Percentiles rank a stretch among this genome's conserved stretches.
phyloP scores from a whole-genome alignment of 2,888 invertebrate genomes.

The Drosophila pegasa region DNA sequence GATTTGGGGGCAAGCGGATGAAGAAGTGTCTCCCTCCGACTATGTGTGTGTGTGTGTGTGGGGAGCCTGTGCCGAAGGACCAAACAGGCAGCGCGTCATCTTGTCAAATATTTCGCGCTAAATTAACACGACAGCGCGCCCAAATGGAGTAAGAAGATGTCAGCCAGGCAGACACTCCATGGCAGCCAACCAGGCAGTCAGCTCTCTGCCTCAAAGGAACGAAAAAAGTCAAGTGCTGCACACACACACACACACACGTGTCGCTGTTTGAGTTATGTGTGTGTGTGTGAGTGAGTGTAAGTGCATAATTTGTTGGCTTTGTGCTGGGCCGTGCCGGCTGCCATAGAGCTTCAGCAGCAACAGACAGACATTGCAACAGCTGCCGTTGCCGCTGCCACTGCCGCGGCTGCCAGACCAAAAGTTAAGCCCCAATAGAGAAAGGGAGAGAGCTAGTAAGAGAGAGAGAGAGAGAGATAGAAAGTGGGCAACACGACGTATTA shows the following conservation, averaged over 20 bases:
- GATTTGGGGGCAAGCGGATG: slow-evolving; percentile 11
- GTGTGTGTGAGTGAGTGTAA: slow-evolving; percentile 45
- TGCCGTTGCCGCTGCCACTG: slow-evolving; percentile 50
- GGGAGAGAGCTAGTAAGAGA: slow-evolving; percentile 10
- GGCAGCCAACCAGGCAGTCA: slow-evolving; percentile 34
- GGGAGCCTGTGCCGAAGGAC: slow-evolving; percentile 20
- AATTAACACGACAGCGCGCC: slow-evolving; percentile 79
- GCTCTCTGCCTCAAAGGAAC: slow-evolving; percentile 54
- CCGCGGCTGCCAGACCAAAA: slow-evolving; percentile 56
- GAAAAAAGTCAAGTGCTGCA: slow-evolving; percentile 67
- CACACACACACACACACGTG: no score
- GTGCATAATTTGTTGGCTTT: slow-evolving; percentile 79
- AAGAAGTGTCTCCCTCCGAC: slow-evolving; percentile 1
- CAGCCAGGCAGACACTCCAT: slow-evolving; percentile 58
- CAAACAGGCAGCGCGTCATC: slow-evolving; percentile 69
- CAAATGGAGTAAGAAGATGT: slow-evolving; percentile 78
- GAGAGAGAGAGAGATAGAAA: not conserved
- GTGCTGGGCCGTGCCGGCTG: slow-evolving; percentile 59
- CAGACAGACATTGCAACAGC: slow-evolving; percentile 66
- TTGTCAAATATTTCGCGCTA: slow-evolving; percentile 80
- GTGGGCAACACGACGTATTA: slow-evolving; percentile 55
- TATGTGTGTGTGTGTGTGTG: slow-evolving; percentile 4
- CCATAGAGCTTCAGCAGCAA: slow-evolving; percentile 30
- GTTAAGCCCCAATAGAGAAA: slow-evolving; percentile 58
- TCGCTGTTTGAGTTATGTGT: no score